These are phyloP conservation scores for Polydrusus pterygomalis DNA, from an alignment of 2,888 invertebrate species.

Conservation along the genomic window DNA sequence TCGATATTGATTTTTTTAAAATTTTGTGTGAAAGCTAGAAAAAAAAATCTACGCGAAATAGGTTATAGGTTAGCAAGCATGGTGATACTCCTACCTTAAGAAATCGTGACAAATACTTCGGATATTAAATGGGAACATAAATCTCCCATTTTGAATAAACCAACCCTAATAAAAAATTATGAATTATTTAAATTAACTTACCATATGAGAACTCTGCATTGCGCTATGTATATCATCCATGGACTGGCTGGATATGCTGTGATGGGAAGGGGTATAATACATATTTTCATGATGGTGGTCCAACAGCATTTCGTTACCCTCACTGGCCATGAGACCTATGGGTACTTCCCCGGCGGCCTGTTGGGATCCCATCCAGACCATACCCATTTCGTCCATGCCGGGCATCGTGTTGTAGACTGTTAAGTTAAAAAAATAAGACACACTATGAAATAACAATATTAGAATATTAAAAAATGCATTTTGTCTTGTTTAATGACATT, in stretches of 20 bases:
- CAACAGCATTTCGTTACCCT: slow-evolving; percentile 70
- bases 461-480: too few species aligned
- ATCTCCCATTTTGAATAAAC: too few species aligned
- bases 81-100: too few species aligned
- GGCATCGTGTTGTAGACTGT: slow-evolving; percentile 73
- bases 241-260: slow-evolving; percentile 71
- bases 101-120: too few species aligned
- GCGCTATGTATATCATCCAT: slow-evolving; percentile 73
- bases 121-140: too few species aligned
- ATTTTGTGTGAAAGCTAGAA: too few species aligned
- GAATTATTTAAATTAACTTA: slow-evolving; percentile 60
- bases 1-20: too few species aligned
- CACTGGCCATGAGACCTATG: slow-evolving; percentile 69
- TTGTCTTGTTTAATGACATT: too few species aligned
- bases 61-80: too few species aligned
- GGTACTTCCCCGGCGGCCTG: slow-evolving; percentile 74
- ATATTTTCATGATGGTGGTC: slow-evolving; percentile 70
- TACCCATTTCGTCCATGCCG: slow-evolving; percentile 76
- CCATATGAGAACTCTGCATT: slow-evolving; percentile 73
- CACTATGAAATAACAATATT: neutral
- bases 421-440: neutral
- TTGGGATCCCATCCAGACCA: slow-evolving; percentile 81
- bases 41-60: too few species aligned
- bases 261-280: slow-evolving; percentile 71
- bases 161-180: too few species aligned